Evolutionary conservation across 2,113 vertebrate species (phyloP).

Genomic region (Pelobates fuscus): DNA sequence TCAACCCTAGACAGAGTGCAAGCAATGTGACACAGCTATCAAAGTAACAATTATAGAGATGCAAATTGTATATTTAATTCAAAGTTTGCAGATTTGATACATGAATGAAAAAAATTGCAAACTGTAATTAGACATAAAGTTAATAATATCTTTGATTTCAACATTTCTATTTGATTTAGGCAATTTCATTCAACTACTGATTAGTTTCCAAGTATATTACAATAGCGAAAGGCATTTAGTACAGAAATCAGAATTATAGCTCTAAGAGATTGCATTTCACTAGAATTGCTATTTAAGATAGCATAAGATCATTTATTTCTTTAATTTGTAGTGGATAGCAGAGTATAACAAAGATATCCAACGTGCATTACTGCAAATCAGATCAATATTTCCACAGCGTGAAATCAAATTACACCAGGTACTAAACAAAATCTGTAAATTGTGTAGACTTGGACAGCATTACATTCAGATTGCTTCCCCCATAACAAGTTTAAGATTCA

Average conservation of each 20-base stretch:
- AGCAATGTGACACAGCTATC: no score
- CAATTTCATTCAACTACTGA: constrained; percentile 32
- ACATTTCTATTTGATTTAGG: constrained; percentile 30
- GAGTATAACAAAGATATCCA: constrained; percentile 27
- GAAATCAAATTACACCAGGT: constrained; percentile 41
- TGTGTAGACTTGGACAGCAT: neutral
- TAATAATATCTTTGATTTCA: neutral
- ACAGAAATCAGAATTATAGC: constrained; percentile 27
- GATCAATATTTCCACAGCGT: constrained; percentile 43
- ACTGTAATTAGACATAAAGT: neutral
- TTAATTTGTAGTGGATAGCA: constrained; percentile 12
- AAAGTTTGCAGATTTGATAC: neutral
- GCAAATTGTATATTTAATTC: no score
- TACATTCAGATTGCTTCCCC: neutral
- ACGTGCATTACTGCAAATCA: constrained; percentile 30
- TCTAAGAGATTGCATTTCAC: constrained; percentile 35
- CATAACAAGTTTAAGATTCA: neutral
- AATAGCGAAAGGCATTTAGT: constrained; percentile 29
- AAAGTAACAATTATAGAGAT: no score
- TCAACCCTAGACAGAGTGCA: no score
- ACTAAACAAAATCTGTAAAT: constrained; percentile 35
- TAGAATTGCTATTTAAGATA: constrained; percentile 33
- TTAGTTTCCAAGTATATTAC: constrained; percentile 27
- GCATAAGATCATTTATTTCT: neutral
- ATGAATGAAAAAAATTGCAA: neutral